A percentile compares a stretch with the other conserved stretches of the same genome.
These are phyloP conservation scores for Atractosteus spatula DNA, from an alignment of 2,113 vertebrate genomes.

Conservation along the genomic window DNA sequence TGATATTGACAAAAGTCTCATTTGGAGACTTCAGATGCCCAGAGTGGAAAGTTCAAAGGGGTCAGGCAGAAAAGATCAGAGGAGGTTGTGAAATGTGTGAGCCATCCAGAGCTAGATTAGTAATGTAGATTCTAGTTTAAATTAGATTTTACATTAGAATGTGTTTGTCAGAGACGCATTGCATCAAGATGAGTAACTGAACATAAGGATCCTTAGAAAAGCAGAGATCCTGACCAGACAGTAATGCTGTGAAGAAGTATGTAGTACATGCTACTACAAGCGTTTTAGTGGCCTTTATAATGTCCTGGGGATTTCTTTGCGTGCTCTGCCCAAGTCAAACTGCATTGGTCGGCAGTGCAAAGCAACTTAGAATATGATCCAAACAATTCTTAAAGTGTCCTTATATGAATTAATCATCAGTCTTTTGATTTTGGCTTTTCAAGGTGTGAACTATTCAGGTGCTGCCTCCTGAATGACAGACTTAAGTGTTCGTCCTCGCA, in stretches of 20 bases:
- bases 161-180: background rate
- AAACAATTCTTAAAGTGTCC: constrained; percentile 73
- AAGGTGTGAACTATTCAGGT: background rate
- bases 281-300: constrained; percentile 26
- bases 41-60: background rate
- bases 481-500: background rate
- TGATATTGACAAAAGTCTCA: no score
- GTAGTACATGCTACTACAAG: background rate
- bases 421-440: constrained; percentile 20
- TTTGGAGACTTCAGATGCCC: background rate
- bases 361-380: constrained; percentile 18
- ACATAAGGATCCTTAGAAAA: background rate
- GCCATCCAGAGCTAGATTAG: no score
- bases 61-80: no score
- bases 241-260: background rate
- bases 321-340: constrained; percentile 16
- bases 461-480: background rate
- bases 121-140: background rate
- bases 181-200: background rate
- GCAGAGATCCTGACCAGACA: background rate
- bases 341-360: constrained; percentile 8
- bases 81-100: no score
- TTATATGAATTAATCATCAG: constrained; percentile 52
- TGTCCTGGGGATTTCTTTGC: constrained; percentile 5
- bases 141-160: background rate